phyloP scores from a whole-genome alignment of 2,888 invertebrate genomes.

The Darwinula stevensoni region DNA sequence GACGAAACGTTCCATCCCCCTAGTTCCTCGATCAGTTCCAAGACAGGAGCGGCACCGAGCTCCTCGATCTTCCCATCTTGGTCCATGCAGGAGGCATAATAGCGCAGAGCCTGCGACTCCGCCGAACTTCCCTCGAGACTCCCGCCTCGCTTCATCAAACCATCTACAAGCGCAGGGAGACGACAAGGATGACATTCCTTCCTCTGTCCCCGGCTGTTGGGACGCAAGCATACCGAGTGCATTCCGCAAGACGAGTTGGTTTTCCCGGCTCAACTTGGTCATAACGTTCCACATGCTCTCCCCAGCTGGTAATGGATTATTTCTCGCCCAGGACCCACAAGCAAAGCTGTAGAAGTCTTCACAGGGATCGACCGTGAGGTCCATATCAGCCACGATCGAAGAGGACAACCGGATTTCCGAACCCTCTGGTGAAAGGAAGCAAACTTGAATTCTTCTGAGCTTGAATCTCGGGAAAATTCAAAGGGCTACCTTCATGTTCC shows the following conservation, averaged over 20 bases:
- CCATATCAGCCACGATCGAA: conserved; percentile 47
- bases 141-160: background rate
- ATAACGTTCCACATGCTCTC: conserved; percentile 90
- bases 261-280: conserved; percentile 65
- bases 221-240: conserved; percentile 34
- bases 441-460: too few species aligned
- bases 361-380: conserved; percentile 42
- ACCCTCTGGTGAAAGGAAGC: conserved; percentile 44
- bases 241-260: conserved; percentile 64
- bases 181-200: too few species aligned
- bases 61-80: conserved; percentile 63
- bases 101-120: conserved; percentile 38
- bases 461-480: too few species aligned
- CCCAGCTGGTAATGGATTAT: conserved; percentile 79
- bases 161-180: background rate
- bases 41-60: conserved; percentile 47
- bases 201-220: too few species aligned
- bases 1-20: conserved; percentile 65
- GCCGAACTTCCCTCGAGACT: too few species aligned
- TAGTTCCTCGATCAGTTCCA: conserved; percentile 36
- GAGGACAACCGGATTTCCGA: conserved; percentile 60
- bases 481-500: background rate
- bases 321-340: conserved; percentile 62
- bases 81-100: conserved; percentile 77
- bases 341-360: conserved; percentile 66